These are phyloP conservation scores for Paragorgia papillata DNA, from an alignment of 92 coral and sea anemone species.

Conservation along the genomic window DNA sequence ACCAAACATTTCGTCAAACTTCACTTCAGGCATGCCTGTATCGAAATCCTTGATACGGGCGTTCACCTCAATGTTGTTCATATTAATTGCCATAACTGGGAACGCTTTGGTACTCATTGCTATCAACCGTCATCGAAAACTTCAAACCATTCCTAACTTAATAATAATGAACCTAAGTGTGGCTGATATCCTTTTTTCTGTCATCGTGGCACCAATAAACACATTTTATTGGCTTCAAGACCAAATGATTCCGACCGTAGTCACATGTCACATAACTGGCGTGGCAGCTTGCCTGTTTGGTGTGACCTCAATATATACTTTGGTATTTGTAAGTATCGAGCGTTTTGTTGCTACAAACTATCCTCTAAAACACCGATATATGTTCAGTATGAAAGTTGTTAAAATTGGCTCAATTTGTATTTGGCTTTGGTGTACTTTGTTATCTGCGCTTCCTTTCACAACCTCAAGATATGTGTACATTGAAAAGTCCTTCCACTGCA, in stretches of 20 bases:
- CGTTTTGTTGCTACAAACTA: conserved; percentile 3
- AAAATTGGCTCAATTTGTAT: background rate
- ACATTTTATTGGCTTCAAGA: background rate
- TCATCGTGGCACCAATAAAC: conserved; percentile 9
- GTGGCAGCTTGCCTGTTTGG: background rate
- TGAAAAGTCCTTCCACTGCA: conserved; percentile 6
- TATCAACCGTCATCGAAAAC: background rate
- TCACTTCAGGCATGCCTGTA: too few relatives aligned
- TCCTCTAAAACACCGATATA: background rate
- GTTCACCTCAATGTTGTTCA: conserved; percentile 5
- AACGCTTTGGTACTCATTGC: background rate
- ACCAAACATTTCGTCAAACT: too few relatives aligned
- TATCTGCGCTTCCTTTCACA: background rate
- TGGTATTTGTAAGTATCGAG: conserved; percentile 12
- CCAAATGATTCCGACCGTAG: background rate
- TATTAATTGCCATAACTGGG: background rate
- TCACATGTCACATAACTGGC: background rate
- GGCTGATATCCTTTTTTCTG: conserved; percentile 10
- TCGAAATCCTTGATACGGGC: too few relatives aligned
- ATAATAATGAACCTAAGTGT: conserved; percentile 2
- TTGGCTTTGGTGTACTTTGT: background rate
- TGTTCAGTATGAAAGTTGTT: background rate
- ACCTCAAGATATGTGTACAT: background rate
- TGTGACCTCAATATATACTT: background rate
- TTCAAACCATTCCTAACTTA: conserved; percentile 10